Percentiles rank a stretch among this genome's conserved stretches.
Conservation (phyloP, 2,797 vertebrate genomes). For the Fundulus diaphanus region DNA sequence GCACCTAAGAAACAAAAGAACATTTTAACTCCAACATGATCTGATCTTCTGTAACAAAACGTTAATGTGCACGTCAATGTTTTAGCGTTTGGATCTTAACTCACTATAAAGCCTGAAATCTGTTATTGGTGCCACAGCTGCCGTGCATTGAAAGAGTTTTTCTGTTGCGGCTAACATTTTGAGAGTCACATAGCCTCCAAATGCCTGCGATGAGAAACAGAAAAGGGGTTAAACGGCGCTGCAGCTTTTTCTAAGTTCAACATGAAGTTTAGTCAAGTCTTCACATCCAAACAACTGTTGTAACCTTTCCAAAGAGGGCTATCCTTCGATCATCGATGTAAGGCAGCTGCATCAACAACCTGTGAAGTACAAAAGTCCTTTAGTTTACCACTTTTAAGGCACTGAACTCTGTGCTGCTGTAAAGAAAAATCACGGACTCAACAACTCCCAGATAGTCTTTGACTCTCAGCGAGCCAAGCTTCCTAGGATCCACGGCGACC, state of each 20-base stretch:
- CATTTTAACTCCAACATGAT: background rate
- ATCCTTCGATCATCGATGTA: conserved; percentile 84
- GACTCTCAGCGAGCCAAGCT: conserved; percentile 77
- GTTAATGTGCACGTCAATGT: background rate
- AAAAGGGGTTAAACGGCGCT: background rate
- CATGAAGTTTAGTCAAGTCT: background rate
- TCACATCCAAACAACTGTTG: background rate
- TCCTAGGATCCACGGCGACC: conserved; percentile 70
- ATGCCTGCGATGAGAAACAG: conserved; percentile 73
- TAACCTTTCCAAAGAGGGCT: conserved; percentile 86
- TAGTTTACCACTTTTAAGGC: background rate
- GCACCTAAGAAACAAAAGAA: conserved; percentile 75
- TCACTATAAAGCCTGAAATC: conserved; percentile 87
- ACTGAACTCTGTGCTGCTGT: conserved; percentile 3
- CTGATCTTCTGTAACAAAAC: background rate
- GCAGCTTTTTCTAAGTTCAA: background rate
- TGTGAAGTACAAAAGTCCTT: conserved; percentile 52
- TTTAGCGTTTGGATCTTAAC: conserved; percentile 39
- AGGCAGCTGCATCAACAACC: conserved; percentile 83
- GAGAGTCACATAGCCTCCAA: conserved; percentile 85
- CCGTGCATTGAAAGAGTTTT: conserved; percentile 82
- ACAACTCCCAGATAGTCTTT: conserved; percentile 83
- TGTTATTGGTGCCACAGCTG: conserved; percentile 82
- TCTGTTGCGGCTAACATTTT: conserved; percentile 84
- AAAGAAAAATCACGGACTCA: conserved; percentile 79